Base-by-base conservation (phyloP, 1,140 invertebrate genomes). In the Ceratitis capitata region DNA sequence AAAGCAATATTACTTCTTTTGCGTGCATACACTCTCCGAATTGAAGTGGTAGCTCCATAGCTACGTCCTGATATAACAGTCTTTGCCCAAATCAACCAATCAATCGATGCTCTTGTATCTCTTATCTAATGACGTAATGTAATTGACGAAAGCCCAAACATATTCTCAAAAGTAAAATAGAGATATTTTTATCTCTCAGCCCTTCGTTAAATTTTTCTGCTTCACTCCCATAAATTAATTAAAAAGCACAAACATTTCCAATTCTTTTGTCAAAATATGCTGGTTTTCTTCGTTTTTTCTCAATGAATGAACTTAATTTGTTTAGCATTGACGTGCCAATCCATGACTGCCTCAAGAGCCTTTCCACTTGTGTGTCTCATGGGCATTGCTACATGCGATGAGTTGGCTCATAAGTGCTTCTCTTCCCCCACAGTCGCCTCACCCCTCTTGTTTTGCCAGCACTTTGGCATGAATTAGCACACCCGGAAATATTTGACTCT, bases 401-500 rank as follows among this genome's bases (percentile, higher is more conserved):
- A n/a, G n/a, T n/a, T 69, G 61, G 12, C 32, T 42, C 39, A 23
- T 69, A 16, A n/a, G 19, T 39, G 45, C 69, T 78, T 78, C n/a
- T 45, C 69, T 78, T 23, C n/a, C 32, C 39, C 12, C 39, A 6
- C 4, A 6, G 6, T n/a, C 4, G 10, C n/a, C 2, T 39, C 32
- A 45, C 39, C n/a, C 35, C 6, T 42, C 69, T 19, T 64, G 29
- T 6, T 23, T 26, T 9, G 35, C 23, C n/a, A n/a, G 14, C 69
- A 26, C n/a, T 26, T 42, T 12, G 69, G 29, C 32, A 78, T 32
- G 45, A 78, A 78, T 78, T 78, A 45, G 69, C 69, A 78, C 69
- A 78, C 69, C 69, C 69, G 69, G 69, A 78, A 78, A 78, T 78
- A 78, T 78, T 78, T 35, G 69, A 78, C 69, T 78, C 35, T 78